phyloP scores from a whole-genome alignment of 2,797 vertebrate species.

The Gambelia wislizenii region DNA sequence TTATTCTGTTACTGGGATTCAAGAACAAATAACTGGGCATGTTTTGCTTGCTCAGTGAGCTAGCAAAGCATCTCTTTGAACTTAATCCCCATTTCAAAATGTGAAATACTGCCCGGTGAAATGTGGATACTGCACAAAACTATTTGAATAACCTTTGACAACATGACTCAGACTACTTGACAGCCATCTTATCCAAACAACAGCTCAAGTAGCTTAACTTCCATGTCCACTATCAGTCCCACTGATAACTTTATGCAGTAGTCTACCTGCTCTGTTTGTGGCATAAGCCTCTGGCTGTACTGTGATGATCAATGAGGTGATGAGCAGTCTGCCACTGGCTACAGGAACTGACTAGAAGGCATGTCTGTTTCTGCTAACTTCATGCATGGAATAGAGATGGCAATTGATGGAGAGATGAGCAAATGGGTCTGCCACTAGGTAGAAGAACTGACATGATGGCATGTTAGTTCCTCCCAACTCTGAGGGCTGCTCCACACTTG shows the following conservation, averaged over 20 bases:
- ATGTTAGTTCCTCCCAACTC: not conserved
- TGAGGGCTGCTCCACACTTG: not conserved
- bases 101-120: not conserved
- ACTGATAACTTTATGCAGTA: not conserved
- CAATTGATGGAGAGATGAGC: not conserved
- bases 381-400: too few species aligned
- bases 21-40: not conserved
- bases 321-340: not conserved
- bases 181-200: not conserved
- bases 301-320: not conserved
- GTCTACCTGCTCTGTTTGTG: not conserved
- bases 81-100: constrained; percentile 10
- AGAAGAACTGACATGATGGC: not conserved
- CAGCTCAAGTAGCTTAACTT: not conserved
- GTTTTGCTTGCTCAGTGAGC: not conserved
- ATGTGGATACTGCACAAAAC: not conserved
- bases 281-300: not conserved
- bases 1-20: constrained; percentile 16
- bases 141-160: constrained; percentile 7
- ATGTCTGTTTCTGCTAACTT: not conserved
- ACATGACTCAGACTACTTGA: constrained; percentile 1
- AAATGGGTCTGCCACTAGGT: not conserved
- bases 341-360: not conserved
- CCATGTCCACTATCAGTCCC: not conserved
- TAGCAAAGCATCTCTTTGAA: constrained; percentile 22